Base-by-base conservation (phyloP, 2,113 vertebrate species). In the Turnix velox region DNA sequence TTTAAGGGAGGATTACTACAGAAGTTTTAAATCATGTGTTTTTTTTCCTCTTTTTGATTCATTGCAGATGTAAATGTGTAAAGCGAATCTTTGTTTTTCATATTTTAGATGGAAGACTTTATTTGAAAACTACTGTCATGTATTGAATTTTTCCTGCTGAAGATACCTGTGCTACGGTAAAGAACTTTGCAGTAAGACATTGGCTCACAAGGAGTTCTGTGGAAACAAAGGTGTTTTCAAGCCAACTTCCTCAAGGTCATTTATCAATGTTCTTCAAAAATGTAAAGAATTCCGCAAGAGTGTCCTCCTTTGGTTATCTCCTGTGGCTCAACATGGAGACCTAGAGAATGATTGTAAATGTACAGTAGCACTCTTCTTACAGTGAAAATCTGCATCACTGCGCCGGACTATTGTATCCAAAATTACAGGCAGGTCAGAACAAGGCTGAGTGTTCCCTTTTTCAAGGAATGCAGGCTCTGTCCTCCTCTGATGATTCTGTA, bases 41-140 rank as follows among this genome's bases (percentile, higher is more conserved):
- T 17, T 48, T 79, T 54, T 43, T 25, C 20, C 59, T 86, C 62
- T 59, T 73, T 71, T 91, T 15, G 2, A 49, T 88, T 87, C 27
- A 24, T 59, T 80, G 22, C 15, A 31, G 12, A 48, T 92, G 61
- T 31, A 45, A 51, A 83, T 93, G 28, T 58, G 68, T 94, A 97
- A 97, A 97, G 52, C 48, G 67, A 66, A 89, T 91, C 94, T 96
- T 97, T 97, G 95, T 96, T 97, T 88, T 97, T 98, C 88, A 71
- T 96, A 42, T 98, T 98, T 95, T 98, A 99, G 99, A 99, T 98
- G 99, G 99, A 98, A 98, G 99, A 98, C 99, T 99, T 97, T 99
- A 99, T 98, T 98, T 99, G 98, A 99, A 99, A 98, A 99, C 99
- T 96, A 98, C 99, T 93, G 99, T 99, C 98, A 99, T 99, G 99